Evolutionary conservation across 37 sponge, comb jelly and placozoan genomes (phyloP), one percentile per base, ranked within the genome.

Genomic region (Halichondria panicea): DNA sequence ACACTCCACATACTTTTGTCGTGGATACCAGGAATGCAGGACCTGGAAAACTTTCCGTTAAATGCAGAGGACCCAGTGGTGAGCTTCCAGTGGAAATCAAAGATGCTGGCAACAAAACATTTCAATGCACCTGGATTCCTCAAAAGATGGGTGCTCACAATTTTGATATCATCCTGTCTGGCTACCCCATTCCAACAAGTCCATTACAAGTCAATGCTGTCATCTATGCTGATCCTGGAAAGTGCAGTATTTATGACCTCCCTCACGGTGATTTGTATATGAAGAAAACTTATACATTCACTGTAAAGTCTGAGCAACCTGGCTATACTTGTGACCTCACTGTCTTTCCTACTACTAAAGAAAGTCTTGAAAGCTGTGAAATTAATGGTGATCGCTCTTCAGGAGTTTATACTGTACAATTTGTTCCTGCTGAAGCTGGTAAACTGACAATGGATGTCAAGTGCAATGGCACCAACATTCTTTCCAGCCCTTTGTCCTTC

Each of bases 201-300:
- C 93, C 93, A 38, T 88, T 92, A 71, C 67, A 30, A 24, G 84
- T 88, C n/a, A n/a, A n/a, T n/a, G n/a, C n/a, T n/a, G n/a, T n/a
- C n/a, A n/a, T n/a, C 15, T 71, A 71, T 3, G 42, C 81, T 24
- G 42, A 73, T 34, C 40, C 88, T 25, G 53, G 22, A 18, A 63
- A 35, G 11, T 87, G 88, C 71, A 9, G n/a, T n/a, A n/a, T n/a
- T n/a, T n/a, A n/a, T n/a, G n/a, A n/a, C n/a, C n/a, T n/a, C n/a
- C n/a, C n/a, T n/a, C n/a, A n/a, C n/a, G n/a, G n/a, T n/a, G n/a
- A n/a, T n/a, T n/a, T n/a, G n/a, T n/a, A n/a, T n/a, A n/a, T n/a
- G n/a, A n/a, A n/a, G n/a, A n/a, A n/a, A n/a, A n/a, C n/a, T n/a
- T n/a, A n/a, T n/a, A n/a, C n/a, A n/a, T n/a, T n/a, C n/a, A n/a